A percentile compares a stretch with the other conserved stretches of the same genome.
phyloP scores from a whole-genome alignment of 2,113 vertebrate species.

The Paramormyrops kingsleyae region DNA sequence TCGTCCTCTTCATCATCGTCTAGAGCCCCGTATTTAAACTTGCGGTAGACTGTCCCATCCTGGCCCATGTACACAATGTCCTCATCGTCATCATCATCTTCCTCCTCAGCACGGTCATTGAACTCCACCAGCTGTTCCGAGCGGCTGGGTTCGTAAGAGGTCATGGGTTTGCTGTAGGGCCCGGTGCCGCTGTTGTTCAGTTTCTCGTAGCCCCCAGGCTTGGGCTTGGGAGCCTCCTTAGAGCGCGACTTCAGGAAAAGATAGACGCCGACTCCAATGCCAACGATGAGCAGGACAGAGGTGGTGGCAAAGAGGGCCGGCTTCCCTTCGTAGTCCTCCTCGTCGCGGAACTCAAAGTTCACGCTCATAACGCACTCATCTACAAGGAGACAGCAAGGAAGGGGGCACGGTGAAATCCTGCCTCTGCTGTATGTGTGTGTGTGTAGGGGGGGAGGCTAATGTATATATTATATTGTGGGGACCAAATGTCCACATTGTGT shows the following conservation, averaged over 20 bases:
- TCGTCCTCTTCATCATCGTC: slow-evolving; percentile 75
- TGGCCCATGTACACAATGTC: slow-evolving; percentile 90
- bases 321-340: slow-evolving; percentile 28
- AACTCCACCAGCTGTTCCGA: slow-evolving; percentile 65
- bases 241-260: slow-evolving; percentile 57
- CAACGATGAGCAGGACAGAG: slow-evolving; percentile 58
- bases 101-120: slow-evolving; percentile 62
- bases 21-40: slow-evolving; percentile 81
- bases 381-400: slow-evolving; percentile 29
- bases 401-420: neutral
- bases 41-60: slow-evolving; percentile 83
- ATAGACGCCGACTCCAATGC: slow-evolving; percentile 54
- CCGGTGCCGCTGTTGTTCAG: slow-evolving; percentile 48
- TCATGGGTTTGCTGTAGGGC: slow-evolving; percentile 28
- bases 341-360: slow-evolving; percentile 42
- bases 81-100: slow-evolving; percentile 67
- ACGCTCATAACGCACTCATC: slow-evolving; percentile 68
- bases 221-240: slow-evolving; percentile 45
- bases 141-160: slow-evolving; percentile 48
- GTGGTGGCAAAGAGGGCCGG: slow-evolving; percentile 46
- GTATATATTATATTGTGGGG: neutral
- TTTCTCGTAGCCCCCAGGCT: slow-evolving; percentile 65
- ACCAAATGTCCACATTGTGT: neutral
- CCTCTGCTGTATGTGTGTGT: neutral
- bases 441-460: neutral